A percentile compares a stretch with the other conserved stretches of the same genome.
phyloP scores from a whole-genome alignment of 2,888 invertebrate genomes.

The Ctena decussata region DNA sequence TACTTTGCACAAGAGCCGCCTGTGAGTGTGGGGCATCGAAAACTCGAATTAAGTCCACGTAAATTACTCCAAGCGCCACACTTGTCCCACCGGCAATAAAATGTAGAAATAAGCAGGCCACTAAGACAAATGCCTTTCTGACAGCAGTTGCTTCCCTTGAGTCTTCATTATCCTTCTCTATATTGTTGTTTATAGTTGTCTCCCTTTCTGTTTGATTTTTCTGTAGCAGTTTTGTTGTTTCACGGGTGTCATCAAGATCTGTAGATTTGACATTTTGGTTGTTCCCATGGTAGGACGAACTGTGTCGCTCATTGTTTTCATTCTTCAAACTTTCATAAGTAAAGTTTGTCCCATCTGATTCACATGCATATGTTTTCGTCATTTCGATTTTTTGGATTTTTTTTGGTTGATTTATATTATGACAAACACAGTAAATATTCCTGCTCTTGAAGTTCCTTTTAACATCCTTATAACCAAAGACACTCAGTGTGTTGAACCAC shows the following conservation, averaged over 20 bases:
- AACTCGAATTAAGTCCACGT: constrained; percentile 44
- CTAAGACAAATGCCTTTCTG: background rate
- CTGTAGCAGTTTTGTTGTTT: background rate
- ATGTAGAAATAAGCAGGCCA: constrained; percentile 43
- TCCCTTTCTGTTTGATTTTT: background rate
- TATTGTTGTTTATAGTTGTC: background rate
- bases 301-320: too few relatives aligned
- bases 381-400: too few relatives aligned
- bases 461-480: too few relatives aligned
- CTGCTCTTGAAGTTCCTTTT: too few relatives aligned
- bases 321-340: too few relatives aligned
- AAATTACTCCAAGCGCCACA: constrained; percentile 29
- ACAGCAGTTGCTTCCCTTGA: background rate
- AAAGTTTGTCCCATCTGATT: too few relatives aligned
- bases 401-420: too few relatives aligned
- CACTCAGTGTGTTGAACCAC: too few relatives aligned
- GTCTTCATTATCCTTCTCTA: background rate
- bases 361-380: too few relatives aligned
- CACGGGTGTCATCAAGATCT: background rate
- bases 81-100: constrained; percentile 34
- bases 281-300: too few relatives aligned
- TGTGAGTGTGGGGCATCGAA: constrained; percentile 28
- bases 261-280: too few relatives aligned
- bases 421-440: too few relatives aligned
- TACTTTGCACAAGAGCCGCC: constrained; percentile 43